Evolutionary conservation across 64 coral and sea anemone genomes (phyloP).

Genomic region (Montipora cactus): DNA sequence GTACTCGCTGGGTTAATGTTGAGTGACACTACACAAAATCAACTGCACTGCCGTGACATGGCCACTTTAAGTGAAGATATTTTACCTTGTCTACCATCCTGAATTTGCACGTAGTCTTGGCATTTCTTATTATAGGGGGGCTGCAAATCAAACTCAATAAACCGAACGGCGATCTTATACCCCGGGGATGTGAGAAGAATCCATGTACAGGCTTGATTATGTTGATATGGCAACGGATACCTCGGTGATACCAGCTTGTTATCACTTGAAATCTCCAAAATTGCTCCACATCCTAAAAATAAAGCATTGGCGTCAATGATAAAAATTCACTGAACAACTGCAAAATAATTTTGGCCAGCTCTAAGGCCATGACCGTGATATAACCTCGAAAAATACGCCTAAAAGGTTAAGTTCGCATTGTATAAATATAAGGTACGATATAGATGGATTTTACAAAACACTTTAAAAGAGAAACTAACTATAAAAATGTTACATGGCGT

Average conservation of each 20-base stretch:
- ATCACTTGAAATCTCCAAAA: conserved; percentile 38
- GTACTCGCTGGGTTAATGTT: too few species aligned
- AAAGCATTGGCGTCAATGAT: background rate
- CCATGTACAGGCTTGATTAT: conserved; percentile 80
- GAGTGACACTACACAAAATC: too few species aligned
- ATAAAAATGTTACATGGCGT: too few species aligned
- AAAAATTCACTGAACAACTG: background rate
- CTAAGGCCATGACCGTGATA: too few species aligned
- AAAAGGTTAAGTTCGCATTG: too few species aligned
- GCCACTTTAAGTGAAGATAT: background rate
- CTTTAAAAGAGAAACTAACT: too few species aligned
- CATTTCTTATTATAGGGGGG: conserved; percentile 47
- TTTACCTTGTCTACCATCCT: conserved; percentile 79
- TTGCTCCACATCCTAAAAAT: conserved; percentile 77
- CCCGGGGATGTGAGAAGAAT: conserved; percentile 41
- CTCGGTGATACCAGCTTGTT: conserved; percentile 63
- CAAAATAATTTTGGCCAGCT: background rate
- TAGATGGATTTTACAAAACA: too few species aligned
- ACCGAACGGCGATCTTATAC: conserved; percentile 40
- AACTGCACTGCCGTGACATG: too few species aligned
- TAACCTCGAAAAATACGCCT: too few species aligned
- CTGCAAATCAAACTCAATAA: conserved; percentile 68
- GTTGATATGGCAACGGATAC: conserved; percentile 55
- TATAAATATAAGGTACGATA: too few species aligned
- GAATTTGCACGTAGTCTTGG: conserved; percentile 78